Conservation (phyloP, 1,140 invertebrate genomes). For the Pachypeltis micranthus region DNA sequence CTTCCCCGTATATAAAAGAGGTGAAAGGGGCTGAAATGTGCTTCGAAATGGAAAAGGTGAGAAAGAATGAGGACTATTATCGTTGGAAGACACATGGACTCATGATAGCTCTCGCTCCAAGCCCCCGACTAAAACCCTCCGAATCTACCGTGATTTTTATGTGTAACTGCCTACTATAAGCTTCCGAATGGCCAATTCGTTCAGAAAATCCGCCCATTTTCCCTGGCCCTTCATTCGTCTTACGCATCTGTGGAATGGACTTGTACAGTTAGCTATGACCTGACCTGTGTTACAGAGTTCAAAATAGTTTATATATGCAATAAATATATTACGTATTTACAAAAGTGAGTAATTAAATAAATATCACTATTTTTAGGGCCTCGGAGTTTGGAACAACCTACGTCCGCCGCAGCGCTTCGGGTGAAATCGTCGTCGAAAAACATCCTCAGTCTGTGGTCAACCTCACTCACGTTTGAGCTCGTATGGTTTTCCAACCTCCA, state of each 20-base stretch:
- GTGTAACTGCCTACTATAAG: no score
- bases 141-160: no score
- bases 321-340: neutral
- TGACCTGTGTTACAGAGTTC: no score
- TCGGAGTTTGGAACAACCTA: conserved; percentile 1
- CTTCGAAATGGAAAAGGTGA: no score
- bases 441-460: neutral
- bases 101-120: no score
- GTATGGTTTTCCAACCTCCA: no score
- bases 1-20: no score
- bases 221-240: neutral
- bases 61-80: no score
- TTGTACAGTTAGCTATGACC: no score
- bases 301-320: neutral
- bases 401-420: conserved; percentile 1
- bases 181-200: neutral
- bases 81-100: no score
- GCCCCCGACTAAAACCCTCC: no score
- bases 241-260: neutral
- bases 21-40: no score
- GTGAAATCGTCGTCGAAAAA: neutral
- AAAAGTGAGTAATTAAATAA: neutral
- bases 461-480: neutral
- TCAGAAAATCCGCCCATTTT: neutral
- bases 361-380: neutral